Evolutionary conservation across 2,888 invertebrate genomes (phyloP), one percentile per base, ranked within the genome.

Genomic region (Stratiomys singularior): DNA sequence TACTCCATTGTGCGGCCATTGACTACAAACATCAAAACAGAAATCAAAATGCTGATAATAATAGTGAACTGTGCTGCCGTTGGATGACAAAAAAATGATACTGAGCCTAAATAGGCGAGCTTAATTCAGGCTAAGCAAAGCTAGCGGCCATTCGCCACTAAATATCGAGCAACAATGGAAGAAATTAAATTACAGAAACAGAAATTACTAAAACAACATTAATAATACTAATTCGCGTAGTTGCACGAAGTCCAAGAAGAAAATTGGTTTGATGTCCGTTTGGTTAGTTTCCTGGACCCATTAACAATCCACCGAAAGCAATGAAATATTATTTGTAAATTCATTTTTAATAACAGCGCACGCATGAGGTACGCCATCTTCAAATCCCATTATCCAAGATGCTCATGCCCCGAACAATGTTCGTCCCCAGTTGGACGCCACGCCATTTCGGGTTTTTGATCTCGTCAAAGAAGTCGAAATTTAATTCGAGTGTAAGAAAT

Each of bases 351-450:
- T 80, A 80, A 78, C 80, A 80, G 78, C 77, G 72, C 76, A 71
- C 63, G 74, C 76, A 77, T 77, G 60, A 74, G 74, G 37, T 69
- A 58, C 81, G 81, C 81, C 81, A 81, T 82, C 76, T 81, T 80
- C 78, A 81, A 69, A 37, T 47, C 27, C 69, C 69, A 69, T 69
- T 69, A 44, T 79, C 80, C 78, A 60, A 46, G 69, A 46, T 69
- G 46, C 23, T 11, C 47, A 44, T 13, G 47, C 18, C 66, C 44
- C 77, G n/a, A 44, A 21, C 66, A 5, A 18, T 5, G 60, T 7
- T 23, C 60, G 25, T 60, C 23, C 25, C 23, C 7, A 18, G 52
- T 52, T 52, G 15, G 60, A 25, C 25, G 9, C 60, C 56, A 28
- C 80, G 71, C 80, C 80, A 80, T 78, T 77, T 76, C 76, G 64